Percentiles rank a stretch among this genome's conserved stretches.
Conservation (phyloP, 2,113 vertebrate genomes). For the zebrafish (Danio rerio) region GRCz12tu NC_133178.1:51616501-51617000, state of each 20-base stretch:
- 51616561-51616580: too few species aligned
- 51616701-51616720: too few species aligned
- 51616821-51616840: constrained; percentile 55
- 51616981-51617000: constrained; percentile 61
- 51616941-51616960: constrained; percentile 37
- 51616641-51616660: too few species aligned
- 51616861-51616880: constrained; percentile 55
- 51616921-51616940: constrained; percentile 58
- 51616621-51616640: too few species aligned
- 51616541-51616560: too few species aligned
- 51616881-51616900: constrained; percentile 58
- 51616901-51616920: constrained; percentile 56
- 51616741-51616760: constrained; percentile 52
- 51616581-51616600: too few species aligned
- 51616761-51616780: constrained; percentile 49
- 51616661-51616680: too few species aligned
- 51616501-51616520: too few species aligned
- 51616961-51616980: constrained; percentile 54
- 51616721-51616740: constrained; percentile 38
- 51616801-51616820: constrained; percentile 34
- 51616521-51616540: too few species aligned
- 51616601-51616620: too few species aligned
- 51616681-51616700: too few species aligned
- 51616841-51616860: constrained; percentile 53
- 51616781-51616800: constrained; percentile 24